Conservation (phyloP, 2,113 vertebrate genomes). For the Leucoraja erinaceus region DNA sequence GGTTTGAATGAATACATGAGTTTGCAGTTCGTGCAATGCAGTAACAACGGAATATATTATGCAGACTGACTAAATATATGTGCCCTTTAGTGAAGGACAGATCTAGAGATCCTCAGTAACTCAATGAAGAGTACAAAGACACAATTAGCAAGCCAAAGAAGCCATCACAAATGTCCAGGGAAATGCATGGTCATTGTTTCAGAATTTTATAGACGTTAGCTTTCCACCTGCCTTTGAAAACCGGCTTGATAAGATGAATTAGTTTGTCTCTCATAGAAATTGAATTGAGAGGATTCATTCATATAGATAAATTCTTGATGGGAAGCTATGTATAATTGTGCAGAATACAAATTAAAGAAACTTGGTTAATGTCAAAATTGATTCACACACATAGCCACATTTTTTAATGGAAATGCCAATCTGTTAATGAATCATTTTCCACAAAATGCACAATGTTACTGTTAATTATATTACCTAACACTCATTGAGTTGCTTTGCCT, state of each 20-base stretch:
- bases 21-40: neutral
- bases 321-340: neutral
- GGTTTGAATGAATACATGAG: neutral
- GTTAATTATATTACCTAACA: slow-evolving; percentile 20
- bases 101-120: neutral
- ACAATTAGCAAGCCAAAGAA: neutral
- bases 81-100: neutral
- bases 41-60: neutral
- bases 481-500: neutral
- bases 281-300: neutral
- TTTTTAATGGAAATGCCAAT: slow-evolving; percentile 12
- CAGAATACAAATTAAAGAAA: neutral
- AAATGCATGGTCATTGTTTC: neutral
- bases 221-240: neutral
- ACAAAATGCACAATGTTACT: slow-evolving; percentile 33
- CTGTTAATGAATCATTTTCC: neutral
- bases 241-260: neutral
- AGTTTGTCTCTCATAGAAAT: neutral
- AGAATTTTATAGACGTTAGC: neutral
- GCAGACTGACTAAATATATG: neutral
- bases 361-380: neutral
- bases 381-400: neutral
- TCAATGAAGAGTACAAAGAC: neutral
- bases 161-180: neutral
- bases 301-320: neutral